Conservation (phyloP, 2,113 vertebrate genomes). For the Origma solitaria region DNA sequence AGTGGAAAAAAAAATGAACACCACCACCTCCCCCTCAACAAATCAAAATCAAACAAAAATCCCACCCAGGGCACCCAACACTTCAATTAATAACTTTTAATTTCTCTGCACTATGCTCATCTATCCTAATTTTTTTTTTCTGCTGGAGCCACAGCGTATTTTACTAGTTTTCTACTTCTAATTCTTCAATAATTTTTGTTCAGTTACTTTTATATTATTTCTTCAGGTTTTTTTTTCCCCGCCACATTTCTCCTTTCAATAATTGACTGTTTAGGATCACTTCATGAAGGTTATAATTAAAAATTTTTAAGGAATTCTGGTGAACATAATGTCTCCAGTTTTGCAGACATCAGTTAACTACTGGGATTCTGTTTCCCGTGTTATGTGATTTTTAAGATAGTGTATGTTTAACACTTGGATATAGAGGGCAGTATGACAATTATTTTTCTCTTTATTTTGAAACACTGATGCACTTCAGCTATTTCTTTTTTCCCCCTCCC, state of each 20-base stretch:
- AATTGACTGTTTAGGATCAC: not conserved
- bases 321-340: not conserved
- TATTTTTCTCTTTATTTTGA: not conserved
- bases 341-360: not conserved
- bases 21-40: not conserved
- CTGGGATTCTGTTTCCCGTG: not conserved
- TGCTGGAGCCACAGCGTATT: not conserved
- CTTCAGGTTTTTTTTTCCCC: not conserved
- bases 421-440: not conserved
- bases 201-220: not conserved
- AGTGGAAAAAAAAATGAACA: not conserved
- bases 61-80: not conserved
- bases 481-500: not conserved
- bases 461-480: not conserved
- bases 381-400: not conserved
- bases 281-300: not conserved
- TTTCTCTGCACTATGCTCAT: not conserved
- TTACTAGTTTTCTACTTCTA: not conserved
- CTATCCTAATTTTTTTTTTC: not conserved
- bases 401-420: not conserved
- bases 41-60: not conserved
- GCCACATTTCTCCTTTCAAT: not conserved
- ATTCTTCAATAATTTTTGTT: not conserved
- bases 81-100: not conserved
- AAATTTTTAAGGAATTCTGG: not conserved